Percentiles rank a stretch among this genome's conserved stretches.
These are phyloP conservation scores for Etheostoma spectabile DNA, from an alignment of 2,113 vertebrate species.

Conservation along the genomic window DNA sequence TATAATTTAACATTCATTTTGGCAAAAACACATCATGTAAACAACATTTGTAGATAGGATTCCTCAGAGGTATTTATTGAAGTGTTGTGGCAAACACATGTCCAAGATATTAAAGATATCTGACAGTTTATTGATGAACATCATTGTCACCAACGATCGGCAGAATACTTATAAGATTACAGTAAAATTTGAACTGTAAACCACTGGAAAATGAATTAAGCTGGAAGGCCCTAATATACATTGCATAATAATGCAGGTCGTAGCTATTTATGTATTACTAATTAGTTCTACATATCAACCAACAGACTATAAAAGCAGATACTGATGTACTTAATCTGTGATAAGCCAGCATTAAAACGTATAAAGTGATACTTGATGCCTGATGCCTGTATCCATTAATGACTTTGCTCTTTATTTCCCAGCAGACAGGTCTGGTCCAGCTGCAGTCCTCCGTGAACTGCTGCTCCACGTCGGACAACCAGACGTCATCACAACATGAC, in stretches of 20 bases:
- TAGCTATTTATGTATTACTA: background rate
- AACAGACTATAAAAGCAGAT: constrained; percentile 1
- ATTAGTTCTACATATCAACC: background rate
- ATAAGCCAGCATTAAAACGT: background rate
- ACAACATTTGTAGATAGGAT: background rate
- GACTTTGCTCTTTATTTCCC: constrained; percentile 4
- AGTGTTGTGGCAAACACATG: background rate
- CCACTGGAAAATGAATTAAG: background rate
- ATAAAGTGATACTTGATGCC: background rate
- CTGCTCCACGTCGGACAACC: constrained; percentile 85
- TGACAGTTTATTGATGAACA: background rate
- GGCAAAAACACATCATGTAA: background rate
- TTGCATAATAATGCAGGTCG: background rate
- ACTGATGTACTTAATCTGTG: background rate
- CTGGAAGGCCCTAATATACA: background rate
- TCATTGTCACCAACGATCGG: background rate
- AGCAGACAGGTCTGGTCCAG: constrained; percentile 83
- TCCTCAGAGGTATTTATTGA: background rate
- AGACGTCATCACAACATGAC: constrained; percentile 86
- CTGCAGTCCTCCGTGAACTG: constrained; percentile 85
- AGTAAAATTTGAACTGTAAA: background rate
- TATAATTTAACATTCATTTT: background rate
- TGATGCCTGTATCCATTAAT: constrained; percentile 6
- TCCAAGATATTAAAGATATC: background rate
- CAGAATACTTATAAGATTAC: background rate